phyloP scores from a whole-genome alignment of 1,140 invertebrate genomes.

The Nebria ingens region DNA sequence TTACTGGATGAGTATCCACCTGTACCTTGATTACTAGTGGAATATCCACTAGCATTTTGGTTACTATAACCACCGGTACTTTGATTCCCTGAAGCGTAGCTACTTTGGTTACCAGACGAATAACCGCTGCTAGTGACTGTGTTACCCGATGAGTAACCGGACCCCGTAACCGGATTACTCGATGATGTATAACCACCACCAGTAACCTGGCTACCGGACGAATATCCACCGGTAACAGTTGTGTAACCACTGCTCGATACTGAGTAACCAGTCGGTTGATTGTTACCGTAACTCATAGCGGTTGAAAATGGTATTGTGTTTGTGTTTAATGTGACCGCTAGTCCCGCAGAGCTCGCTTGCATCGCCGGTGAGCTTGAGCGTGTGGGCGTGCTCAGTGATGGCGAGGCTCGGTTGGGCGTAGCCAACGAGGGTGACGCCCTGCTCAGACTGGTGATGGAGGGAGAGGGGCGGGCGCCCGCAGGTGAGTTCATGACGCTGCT shows the following conservation, averaged over 20 bases:
- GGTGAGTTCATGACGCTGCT: conserved; percentile 15
- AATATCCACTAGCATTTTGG: background rate
- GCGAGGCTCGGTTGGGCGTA: conserved; percentile 27
- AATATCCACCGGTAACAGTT: background rate
- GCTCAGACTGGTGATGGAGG: conserved; percentile 26
- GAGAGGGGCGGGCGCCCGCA: conserved; percentile 21
- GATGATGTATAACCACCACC: conserved; percentile 31
- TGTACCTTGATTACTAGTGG: background rate
- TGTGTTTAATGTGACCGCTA: conserved; percentile 44
- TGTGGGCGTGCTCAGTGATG: background rate
- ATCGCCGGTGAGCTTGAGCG: conserved; percentile 33
- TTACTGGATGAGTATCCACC: background rate
- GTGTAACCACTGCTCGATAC: background rate
- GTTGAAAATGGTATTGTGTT: conserved; percentile 30
- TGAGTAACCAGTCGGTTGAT: conserved; percentile 16
- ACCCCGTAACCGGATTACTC: conserved; percentile 30
- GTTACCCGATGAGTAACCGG: conserved; percentile 26
- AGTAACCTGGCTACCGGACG: too few relatives aligned
- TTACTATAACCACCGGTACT: background rate
- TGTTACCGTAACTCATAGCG: conserved; percentile 24
- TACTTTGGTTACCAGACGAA: conserved; percentile 9
- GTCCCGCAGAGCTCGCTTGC: conserved; percentile 44
- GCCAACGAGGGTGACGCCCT: conserved; percentile 30
- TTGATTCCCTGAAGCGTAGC: background rate
- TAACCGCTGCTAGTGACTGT: background rate